Evolutionary conservation across 2,113 vertebrate species (phyloP).

Genomic region (Lipophrys pholis): DNA sequence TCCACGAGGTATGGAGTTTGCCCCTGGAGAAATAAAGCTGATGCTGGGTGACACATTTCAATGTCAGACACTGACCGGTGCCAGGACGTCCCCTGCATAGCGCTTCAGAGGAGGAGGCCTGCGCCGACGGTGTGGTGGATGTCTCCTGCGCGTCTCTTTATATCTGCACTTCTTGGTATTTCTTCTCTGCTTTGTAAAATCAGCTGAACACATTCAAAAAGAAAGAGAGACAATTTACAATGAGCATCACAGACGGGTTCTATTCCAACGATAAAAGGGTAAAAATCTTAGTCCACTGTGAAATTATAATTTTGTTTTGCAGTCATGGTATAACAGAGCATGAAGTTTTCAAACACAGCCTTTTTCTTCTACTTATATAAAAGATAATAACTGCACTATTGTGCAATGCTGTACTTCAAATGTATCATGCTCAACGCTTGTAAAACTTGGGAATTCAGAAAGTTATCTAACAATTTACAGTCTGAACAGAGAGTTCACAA

Average conservation of each 20-base stretch:
- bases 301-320: too few species aligned
- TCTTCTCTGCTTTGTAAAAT: slow-evolving; percentile 80
- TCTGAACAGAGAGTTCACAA: too few species aligned
- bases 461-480: too few species aligned
- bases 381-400: too few species aligned
- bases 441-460: too few species aligned
- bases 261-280: too few species aligned
- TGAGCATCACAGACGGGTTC: background rate
- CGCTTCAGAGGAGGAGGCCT: slow-evolving; percentile 79
- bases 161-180: slow-evolving; percentile 78
- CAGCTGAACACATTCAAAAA: slow-evolving; percentile 34
- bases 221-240: background rate
- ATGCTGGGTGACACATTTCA: background rate
- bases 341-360: too few species aligned
- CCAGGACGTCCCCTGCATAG: slow-evolving; percentile 87
- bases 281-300: too few species aligned
- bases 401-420: too few species aligned
- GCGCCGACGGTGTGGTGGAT: slow-evolving; percentile 71
- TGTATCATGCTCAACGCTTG: too few species aligned
- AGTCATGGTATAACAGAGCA: too few species aligned
- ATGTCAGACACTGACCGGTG: slow-evolving; percentile 79
- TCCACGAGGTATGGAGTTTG: background rate
- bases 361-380: too few species aligned
- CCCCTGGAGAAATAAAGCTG: slow-evolving; percentile 1
- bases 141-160: slow-evolving; percentile 73